Evolutionary conservation across 2,888 invertebrate genomes (phyloP).

Genomic region (Nowickia ferox): DNA sequence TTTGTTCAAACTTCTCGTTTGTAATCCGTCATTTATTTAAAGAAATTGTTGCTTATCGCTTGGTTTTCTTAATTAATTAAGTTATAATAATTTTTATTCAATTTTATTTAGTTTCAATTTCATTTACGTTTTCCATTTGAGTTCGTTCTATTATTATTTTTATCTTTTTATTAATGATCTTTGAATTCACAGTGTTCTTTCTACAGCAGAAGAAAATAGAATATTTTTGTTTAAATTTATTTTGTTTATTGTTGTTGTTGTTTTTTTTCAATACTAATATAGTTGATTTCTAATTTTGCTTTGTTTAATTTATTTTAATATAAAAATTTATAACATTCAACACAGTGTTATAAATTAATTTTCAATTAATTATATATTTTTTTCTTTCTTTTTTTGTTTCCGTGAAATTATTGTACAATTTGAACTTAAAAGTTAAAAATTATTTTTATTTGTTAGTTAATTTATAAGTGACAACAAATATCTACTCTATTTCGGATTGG

Average conservation of each 20-base stretch:
- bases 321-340: constrained; percentile 71
- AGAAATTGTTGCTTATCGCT: constrained; percentile 72
- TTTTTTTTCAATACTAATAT: constrained; percentile 71
- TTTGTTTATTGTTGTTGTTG: constrained; percentile 26
- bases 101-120: constrained; percentile 64
- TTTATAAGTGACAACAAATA: constrained; percentile 72
- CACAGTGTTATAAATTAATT: constrained; percentile 63
- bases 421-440: constrained; percentile 76
- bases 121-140: constrained; percentile 45
- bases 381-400: constrained; percentile 43
- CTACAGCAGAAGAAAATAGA: constrained; percentile 64
- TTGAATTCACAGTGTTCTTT: constrained; percentile 57
- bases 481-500: constrained; percentile 31
- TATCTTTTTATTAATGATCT: constrained; percentile 11
- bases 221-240: constrained; percentile 42
- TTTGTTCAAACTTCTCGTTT: constrained; percentile 67
- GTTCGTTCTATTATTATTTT: constrained; percentile 24
- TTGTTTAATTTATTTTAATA: constrained; percentile 52
- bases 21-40: constrained; percentile 73
- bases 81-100: constrained; percentile 61
- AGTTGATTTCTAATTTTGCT: constrained; percentile 69
- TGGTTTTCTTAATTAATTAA: constrained; percentile 53
- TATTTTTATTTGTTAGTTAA: constrained; percentile 41
- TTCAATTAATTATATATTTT: constrained; percentile 39
- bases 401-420: constrained; percentile 79